Base-by-base conservation (phyloP, 1,140 invertebrate genomes). In the Metopolophium dirhodum region DNA sequence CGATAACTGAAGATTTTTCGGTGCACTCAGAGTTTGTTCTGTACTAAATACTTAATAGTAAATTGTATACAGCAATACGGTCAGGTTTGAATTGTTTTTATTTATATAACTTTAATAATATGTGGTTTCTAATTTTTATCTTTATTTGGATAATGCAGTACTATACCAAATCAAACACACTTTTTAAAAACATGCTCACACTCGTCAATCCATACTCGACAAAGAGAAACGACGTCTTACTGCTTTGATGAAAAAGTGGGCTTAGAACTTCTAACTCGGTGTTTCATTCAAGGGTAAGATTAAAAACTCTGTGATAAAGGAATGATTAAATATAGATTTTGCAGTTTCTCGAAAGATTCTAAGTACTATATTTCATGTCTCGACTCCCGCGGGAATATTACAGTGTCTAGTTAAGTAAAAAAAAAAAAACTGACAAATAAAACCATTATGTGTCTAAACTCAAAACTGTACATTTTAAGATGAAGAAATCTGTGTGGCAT, bases 251-350 rank as follows among this genome's bases (percentile, higher is more conserved):
- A 47, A 82, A 88, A 82, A 45, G 26, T 49, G 54, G 11, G 41
- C 41, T 47, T 49, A n/a, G 37, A 23, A 45, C 26, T 91, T 82
- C 26, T 82, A 68, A 22, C 61, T 77, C 20, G 61, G 30, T 45
- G 37, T 91, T 91, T 82, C 6, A 1, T 45, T 57, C 18, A 23
- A n/a, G 68, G 14, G 11, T 23, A 82, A 91, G 61, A 91, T 91
- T 49, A 37, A 83, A 91, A 83, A 82, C 37, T 51, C 37, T 18
- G 20, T 68, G 57, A 51, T 37, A 91, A 91, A 82, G 47, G 83
- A 68, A 37, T 57, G 90, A 91, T 91, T 91, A 91, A 91, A 91
- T 91, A 91, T 91, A 91, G 90, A 77, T 91, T 91, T 77, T 82
- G 68, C 82, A 83, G 61, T 91, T 77, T 83, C 90, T 82, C 8